Evolutionary conservation across 1,140 invertebrate species (phyloP).

Genomic region (Drosophila varians): DNA sequence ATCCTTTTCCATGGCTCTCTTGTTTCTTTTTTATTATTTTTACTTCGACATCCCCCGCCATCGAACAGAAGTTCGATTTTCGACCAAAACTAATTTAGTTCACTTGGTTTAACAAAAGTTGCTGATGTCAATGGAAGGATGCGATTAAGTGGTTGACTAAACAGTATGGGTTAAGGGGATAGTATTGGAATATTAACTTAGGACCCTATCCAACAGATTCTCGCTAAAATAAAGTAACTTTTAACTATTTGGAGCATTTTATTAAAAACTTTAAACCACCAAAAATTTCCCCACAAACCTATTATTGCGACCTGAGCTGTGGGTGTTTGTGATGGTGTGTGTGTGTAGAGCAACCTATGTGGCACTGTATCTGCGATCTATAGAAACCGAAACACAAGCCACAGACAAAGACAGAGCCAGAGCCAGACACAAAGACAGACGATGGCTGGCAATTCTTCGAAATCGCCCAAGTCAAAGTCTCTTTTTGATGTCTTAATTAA

Average conservation of each 20-base stretch:
- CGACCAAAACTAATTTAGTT: conserved; percentile 52
- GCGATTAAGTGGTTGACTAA: conserved; percentile 7
- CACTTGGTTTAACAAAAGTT: conserved; percentile 27
- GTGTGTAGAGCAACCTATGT: conserved; percentile 28
- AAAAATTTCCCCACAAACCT: background rate
- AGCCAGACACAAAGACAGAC: conserved; percentile 25
- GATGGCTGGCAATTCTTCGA: conserved; percentile 68
- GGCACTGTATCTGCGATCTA: conserved; percentile 44
- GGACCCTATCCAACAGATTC: too few species aligned
- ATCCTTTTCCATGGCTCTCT: background rate
- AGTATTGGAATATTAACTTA: too few species aligned
- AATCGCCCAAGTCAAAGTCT: conserved; percentile 80
- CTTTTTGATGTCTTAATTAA: conserved; percentile 83
- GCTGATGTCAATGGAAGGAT: conserved; percentile 33
- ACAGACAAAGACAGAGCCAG: conserved; percentile 26
- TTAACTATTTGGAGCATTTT: too few species aligned
- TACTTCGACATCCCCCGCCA: background rate
- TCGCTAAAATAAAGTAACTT: too few species aligned
- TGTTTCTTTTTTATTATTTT: conserved; percentile 11
- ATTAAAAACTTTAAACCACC: too few species aligned
- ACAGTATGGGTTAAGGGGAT: background rate
- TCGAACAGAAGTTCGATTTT: conserved; percentile 40
- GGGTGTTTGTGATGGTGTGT: background rate
- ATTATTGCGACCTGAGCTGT: conserved; percentile 4
- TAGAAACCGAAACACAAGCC: conserved; percentile 47